A percentile compares a stretch with the other conserved stretches of the same genome.
phyloP scores from a whole-genome alignment of 1,140 invertebrate genomes.

The Cydia strobilella region DNA sequence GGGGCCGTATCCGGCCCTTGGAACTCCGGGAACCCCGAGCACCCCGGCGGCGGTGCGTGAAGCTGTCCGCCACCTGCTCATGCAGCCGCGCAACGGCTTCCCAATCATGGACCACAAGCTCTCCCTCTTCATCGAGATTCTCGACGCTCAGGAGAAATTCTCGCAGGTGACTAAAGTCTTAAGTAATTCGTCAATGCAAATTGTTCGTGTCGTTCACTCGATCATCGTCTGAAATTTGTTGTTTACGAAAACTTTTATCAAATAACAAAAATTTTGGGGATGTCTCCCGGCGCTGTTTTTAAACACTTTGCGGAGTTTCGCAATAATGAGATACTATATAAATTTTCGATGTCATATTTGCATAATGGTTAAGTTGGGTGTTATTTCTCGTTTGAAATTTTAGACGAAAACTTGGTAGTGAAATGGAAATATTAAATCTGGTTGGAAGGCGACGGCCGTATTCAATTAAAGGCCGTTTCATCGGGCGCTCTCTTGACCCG shows the following conservation, averaged over 20 bases:
- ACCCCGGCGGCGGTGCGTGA: constrained; percentile 82
- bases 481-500: constrained; percentile 54
- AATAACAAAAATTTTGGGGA: not conserved
- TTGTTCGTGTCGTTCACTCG: constrained; percentile 16
- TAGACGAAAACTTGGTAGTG: not conserved
- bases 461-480: constrained; percentile 54
- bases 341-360: constrained; percentile 26
- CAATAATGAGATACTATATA: constrained; percentile 26
- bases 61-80: constrained; percentile 84
- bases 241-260: constrained; percentile 17
- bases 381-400: constrained; percentile 2
- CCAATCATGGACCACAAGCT: constrained; percentile 88
- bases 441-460: constrained; percentile 38
- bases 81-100: constrained; percentile 86
- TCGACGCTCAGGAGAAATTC: constrained; percentile 89
- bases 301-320: constrained; percentile 7
- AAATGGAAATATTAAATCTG: constrained; percentile 38
- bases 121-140: constrained; percentile 88
- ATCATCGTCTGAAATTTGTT: constrained; percentile 14
- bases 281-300: constrained; percentile 6
- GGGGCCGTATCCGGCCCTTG: constrained; percentile 50
- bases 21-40: constrained; percentile 76
- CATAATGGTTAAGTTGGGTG: constrained; percentile 22
- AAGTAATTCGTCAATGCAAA: constrained; percentile 14
- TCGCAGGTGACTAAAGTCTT: constrained; percentile 83